Conservation (phyloP, 2,888 invertebrate genomes). For the Lasioglossum marginatum region DNA sequence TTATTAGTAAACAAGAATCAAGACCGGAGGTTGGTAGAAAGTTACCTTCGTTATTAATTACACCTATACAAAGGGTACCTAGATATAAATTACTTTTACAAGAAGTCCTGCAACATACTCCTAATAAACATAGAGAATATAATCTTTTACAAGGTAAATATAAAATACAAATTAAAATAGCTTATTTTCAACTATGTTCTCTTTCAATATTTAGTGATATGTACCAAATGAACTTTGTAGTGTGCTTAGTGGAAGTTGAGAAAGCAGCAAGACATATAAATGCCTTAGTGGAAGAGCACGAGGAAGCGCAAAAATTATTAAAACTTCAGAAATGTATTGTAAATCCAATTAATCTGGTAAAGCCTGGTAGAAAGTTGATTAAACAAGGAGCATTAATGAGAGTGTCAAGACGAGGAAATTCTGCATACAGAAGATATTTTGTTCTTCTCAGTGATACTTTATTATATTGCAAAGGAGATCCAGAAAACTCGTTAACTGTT, state of each 20-base stretch:
- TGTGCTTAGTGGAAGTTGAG: slow-evolving; percentile 89
- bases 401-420: slow-evolving; percentile 85
- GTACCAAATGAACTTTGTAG: slow-evolving; percentile 82
- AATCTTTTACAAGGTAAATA: slow-evolving; percentile 85
- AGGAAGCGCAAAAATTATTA: slow-evolving; percentile 89
- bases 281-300: slow-evolving; percentile 90
- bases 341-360: slow-evolving; percentile 88
- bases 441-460: slow-evolving; percentile 91
- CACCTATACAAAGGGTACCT: slow-evolving; percentile 92
- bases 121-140: slow-evolving; percentile 86
- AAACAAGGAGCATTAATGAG: slow-evolving; percentile 88
- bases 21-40: slow-evolving; percentile 90
- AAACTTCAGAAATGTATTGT: slow-evolving; percentile 88
- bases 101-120: slow-evolving; percentile 88
- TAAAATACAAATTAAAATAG: neutral
- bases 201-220: neutral
- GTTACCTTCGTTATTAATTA: slow-evolving; percentile 90
- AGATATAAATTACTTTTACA: slow-evolving; percentile 90
- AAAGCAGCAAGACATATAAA: slow-evolving; percentile 90
- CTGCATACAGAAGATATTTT: slow-evolving; percentile 86
- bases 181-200: neutral
- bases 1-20: slow-evolving; percentile 88
- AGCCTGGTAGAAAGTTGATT: slow-evolving; percentile 89
- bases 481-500: slow-evolving; percentile 87
- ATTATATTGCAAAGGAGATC: slow-evolving; percentile 89